These are phyloP conservation scores for Atlantisia rogersi DNA, from an alignment of 2,113 vertebrate species.

Conservation along the genomic window DNA sequence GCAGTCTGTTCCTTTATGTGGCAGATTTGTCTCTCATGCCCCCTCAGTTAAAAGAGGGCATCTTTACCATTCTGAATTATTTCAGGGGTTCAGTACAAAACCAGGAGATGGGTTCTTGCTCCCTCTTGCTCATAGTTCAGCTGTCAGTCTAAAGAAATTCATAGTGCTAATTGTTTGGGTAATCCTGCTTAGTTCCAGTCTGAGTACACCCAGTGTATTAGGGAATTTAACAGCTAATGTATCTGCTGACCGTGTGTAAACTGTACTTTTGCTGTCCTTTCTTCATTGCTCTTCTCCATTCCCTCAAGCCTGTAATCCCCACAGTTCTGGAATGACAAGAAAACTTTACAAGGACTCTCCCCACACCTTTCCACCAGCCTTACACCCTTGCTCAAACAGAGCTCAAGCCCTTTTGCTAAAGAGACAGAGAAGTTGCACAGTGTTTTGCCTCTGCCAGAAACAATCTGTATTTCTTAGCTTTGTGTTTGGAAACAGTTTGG, in stretches of 20 bases:
- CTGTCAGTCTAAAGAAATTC: background rate
- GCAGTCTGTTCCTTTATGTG: rapidly evolving
- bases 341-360: too few relatives aligned
- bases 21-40: background rate
- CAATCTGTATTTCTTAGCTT: background rate
- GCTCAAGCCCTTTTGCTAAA: background rate
- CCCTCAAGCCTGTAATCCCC: background rate
- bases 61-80: background rate
- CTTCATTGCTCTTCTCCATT: background rate
- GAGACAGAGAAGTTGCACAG: background rate
- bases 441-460: background rate
- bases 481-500: background rate
- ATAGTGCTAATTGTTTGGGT: background rate
- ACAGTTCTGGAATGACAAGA: background rate
- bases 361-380: background rate
- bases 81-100: background rate
- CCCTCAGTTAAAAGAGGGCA: background rate
- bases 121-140: background rate
- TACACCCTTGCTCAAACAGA: background rate
- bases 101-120: rapidly evolving
- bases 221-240: background rate
- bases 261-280: background rate
- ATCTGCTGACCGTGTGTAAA: background rate
- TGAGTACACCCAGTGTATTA: background rate
- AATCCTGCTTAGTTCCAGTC: background rate